Evolutionary conservation across 2,113 vertebrate genomes (phyloP).

Genomic region (Leucosticte australis): DNA sequence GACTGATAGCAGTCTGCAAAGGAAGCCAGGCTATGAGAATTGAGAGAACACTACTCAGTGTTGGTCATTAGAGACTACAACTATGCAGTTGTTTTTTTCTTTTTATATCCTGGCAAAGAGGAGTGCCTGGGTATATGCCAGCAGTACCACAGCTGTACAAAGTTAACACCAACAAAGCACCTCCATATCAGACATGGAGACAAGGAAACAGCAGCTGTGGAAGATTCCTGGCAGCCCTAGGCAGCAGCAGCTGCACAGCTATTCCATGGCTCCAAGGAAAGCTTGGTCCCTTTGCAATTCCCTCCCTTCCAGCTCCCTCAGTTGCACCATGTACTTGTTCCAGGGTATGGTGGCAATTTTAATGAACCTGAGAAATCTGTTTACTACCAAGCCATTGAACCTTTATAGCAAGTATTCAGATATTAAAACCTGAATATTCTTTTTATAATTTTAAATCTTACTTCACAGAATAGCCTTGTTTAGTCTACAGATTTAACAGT

Average conservation of each 20-base stretch:
- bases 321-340: neutral
- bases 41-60: neutral
- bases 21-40: neutral
- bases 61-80: neutral
- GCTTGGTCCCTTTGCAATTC: neutral
- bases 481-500: slow-evolving; percentile 23
- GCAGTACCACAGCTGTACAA: neutral
- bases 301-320: neutral
- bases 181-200: neutral
- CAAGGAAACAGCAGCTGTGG: neutral
- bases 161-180: neutral
- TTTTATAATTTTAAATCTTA: neutral
- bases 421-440: slow-evolving; percentile 18
- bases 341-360: neutral
- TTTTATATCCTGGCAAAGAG: neutral
- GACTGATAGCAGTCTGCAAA: neutral
- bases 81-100: neutral
- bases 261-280: neutral
- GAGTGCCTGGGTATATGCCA: neutral
- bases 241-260: slow-evolving; percentile 2
- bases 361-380: neutral
- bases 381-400: neutral
- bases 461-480: slow-evolving; percentile 13
- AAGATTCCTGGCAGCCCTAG: neutral
- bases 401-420: neutral